Conservation (phyloP, 1,140 invertebrate species). For the Caenorhabditis briggsae region DNA sequence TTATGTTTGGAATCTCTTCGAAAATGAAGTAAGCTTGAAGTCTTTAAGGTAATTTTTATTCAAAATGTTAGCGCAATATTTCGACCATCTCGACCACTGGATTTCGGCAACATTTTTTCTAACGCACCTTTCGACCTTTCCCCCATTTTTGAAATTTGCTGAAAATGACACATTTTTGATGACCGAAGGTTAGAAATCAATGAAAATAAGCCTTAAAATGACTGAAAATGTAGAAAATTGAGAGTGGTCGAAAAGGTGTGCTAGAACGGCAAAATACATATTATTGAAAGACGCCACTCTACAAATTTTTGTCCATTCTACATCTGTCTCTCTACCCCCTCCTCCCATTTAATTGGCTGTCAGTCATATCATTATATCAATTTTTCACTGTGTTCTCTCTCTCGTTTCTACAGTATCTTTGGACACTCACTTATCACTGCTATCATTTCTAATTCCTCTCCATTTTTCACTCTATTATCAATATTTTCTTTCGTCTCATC, state of each 20-base stretch:
- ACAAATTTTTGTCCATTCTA: too few relatives aligned
- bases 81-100: constrained; percentile 59
- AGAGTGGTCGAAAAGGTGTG: constrained; percentile 60
- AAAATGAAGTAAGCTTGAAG: too few relatives aligned
- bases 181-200: too few relatives aligned
- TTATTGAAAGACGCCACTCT: background rate
- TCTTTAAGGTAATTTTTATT: too few relatives aligned
- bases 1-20: too few relatives aligned
- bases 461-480: background rate
- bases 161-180: too few relatives aligned
- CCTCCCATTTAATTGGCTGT: background rate
- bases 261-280: constrained; percentile 53
- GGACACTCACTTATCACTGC: constrained; percentile 11
- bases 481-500: constrained; percentile 8
- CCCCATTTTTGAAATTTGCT: too few relatives aligned
- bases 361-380: constrained; percentile 40
- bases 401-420: constrained; percentile 3
- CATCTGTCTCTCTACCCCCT: background rate
- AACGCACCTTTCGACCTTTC: constrained; percentile 54
- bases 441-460: background rate
- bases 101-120: constrained; percentile 61
- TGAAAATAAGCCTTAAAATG: too few relatives aligned
- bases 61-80: too few relatives aligned
- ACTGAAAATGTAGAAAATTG: constrained; percentile 49
- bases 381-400: constrained; percentile 22